Base-by-base conservation (phyloP, 2,113 vertebrate genomes). In the Dipodomys spectabilis region DNA sequence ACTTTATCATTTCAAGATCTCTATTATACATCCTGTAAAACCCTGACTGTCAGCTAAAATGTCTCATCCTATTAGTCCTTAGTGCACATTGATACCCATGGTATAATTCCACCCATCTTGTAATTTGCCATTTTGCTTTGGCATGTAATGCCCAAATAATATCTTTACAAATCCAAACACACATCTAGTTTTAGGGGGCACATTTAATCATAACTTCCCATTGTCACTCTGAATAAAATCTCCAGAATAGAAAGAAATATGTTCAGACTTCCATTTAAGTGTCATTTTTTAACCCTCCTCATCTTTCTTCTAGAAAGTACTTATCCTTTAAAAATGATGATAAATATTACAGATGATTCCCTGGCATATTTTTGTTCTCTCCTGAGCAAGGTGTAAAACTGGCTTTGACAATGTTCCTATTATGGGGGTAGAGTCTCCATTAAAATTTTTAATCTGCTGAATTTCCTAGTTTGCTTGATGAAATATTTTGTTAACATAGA, bases 401-500 rank as follows among this genome's bases (percentile, higher is more conserved):
- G 30, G n/a, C 27, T 74, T 25, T 16, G 49, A 13, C 86, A 72
- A 65, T 74, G n/a, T 81, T 15, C 16, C 60, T 32, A 82, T 60
- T 53, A 44, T 2, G 1, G n/a, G 25, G 25, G 69, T 64, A 88
- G 75, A 73, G 67, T 27, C 28, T 49, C 35, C 28, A 23, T 6
- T 35, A 68, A 10, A 10, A 16, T 30, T n/a, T 81, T 32, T 62
- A 89, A 89, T 49, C 28, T 80, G 62, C 62, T 77, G 93, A 79
- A 28, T 83, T 86, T 92, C 22, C 64, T 68, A 23, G 0, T 60
- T 71, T 91, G 77, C 18, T 91, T 91, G 79, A 86, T 82, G 45
- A 90, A 82, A 39, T 71, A 84, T 27, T 92, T 73, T 80, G n/a
- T 91, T 92, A 89, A 82, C n/a, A 60, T 49, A 75, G 86, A 89